Base-by-base conservation (phyloP, 1,140 invertebrate genomes). In the Drosophila paulistorum region DNA sequence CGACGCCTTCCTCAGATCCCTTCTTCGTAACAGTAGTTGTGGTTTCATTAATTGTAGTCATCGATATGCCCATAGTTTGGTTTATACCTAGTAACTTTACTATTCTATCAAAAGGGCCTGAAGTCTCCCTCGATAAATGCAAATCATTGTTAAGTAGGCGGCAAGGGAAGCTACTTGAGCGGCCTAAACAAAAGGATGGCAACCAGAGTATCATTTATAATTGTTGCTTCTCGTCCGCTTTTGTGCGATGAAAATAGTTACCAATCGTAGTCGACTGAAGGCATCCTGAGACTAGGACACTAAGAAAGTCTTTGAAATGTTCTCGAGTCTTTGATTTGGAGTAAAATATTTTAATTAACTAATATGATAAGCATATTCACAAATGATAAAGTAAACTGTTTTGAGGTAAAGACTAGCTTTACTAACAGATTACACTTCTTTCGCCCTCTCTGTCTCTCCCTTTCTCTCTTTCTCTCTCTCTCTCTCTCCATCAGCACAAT, bases 131-230 rank as follows among this genome's bases (percentile, higher is more conserved):
- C 33, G 42, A 61, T 65, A 76, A 76, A 76, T 76, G 74, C 74
- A 76, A 77, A 77, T 77, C 74, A 77, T 77, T 17, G 42, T 37
- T 60, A 39, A 68, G 71, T 64, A 62, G 55, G 54, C 60, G 45
- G 48, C 57, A 65, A 68, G 64, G 72, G 48, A 66, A 64, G 59
- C 72, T 35, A 20, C 41, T 10, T 26, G 23, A 51, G 45, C 45
- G 45, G 6, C 51, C 58, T 35, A 3, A 20, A 17, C 13, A 37
- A 72, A 71, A 72, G 57, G 45, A 71, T 57, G 5, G 35, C 37
- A 3, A 33, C 6, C 11, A 6, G 26, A 23, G n/a, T 51, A 30
- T 30, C 10, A 33, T 39, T 35, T 39, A 51, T 48, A 48, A 48
- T 65, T 57, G 51, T 63, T 37, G 30, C 30, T 30, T 30, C 30